Percentiles rank a stretch among this genome's conserved stretches.
Evolutionary conservation across 2,888 invertebrate genomes (phyloP).

Genomic region (Trilocha varians): DNA sequence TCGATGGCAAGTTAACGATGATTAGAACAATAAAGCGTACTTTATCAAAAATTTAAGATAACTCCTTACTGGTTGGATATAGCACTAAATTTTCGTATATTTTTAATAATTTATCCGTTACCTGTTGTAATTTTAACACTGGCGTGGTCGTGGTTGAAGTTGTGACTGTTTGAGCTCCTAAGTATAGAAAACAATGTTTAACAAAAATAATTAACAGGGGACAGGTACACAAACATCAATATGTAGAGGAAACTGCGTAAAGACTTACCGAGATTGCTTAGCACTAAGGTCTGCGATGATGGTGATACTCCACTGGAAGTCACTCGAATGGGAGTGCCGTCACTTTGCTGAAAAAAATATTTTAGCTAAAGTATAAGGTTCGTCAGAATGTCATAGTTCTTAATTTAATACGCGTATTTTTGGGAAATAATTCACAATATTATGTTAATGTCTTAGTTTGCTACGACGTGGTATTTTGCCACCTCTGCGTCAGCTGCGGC

Average conservation of each 20-base stretch:
- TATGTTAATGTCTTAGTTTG: too few species aligned
- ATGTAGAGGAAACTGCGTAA: background rate
- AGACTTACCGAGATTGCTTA: constrained; percentile 57
- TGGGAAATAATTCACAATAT: too few species aligned
- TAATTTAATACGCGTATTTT: too few species aligned
- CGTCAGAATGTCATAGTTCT: too few species aligned
- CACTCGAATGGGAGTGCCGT: constrained; percentile 51
- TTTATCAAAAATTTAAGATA: background rate
- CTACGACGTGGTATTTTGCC: too few species aligned
- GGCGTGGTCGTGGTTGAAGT: constrained; percentile 51
- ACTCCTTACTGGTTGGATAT: background rate
- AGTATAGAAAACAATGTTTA: constrained; percentile 8
- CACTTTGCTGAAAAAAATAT: constrained; percentile 55
- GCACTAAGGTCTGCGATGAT: constrained; percentile 59
- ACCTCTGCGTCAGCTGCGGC: too few species aligned
- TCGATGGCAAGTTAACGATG: too few species aligned
- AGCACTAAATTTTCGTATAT: background rate
- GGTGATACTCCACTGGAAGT: constrained; percentile 41
- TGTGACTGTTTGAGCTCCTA: constrained; percentile 50
- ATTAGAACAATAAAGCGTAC: too few species aligned
- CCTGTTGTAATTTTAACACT: constrained; percentile 62
- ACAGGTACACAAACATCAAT: background rate
- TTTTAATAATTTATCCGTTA: constrained; percentile 17
- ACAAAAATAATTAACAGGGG: background rate
- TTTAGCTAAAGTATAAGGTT: too few species aligned